phyloP scores from a whole-genome alignment of 2,113 vertebrate genomes.

The Ophiodon elongatus region DNA sequence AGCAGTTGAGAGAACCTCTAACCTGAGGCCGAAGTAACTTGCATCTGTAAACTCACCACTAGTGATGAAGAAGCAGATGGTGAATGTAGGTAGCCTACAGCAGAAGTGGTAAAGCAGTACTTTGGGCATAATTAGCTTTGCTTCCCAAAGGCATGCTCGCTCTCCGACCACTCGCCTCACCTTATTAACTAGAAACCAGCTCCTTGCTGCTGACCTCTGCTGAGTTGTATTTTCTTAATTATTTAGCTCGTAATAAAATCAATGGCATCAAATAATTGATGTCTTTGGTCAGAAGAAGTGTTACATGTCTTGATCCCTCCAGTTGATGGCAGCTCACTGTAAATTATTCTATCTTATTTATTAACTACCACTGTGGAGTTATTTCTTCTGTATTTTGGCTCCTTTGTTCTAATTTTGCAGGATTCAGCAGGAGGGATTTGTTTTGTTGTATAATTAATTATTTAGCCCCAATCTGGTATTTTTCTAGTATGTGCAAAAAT shows the following conservation, averaged over 20 bases:
- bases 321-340: not conserved
- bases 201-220: constrained; percentile 45
- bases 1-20: constrained; percentile 22
- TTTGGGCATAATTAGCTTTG: constrained; percentile 30
- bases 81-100: constrained; percentile 11
- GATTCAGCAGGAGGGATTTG: not conserved
- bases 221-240: constrained; percentile 8
- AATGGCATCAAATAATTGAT: constrained; percentile 3
- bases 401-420: not conserved
- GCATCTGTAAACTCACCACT: constrained; percentile 10
- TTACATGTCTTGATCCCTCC: not conserved
- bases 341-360: not conserved
- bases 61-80: constrained; percentile 38
- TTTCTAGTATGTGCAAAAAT: not conserved
- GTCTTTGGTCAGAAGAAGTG: not conserved
- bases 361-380: not conserved
- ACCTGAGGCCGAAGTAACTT: constrained; percentile 26
- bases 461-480: not conserved
- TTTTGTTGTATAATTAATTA: not conserved
- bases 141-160: not conserved
- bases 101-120: constrained; percentile 24
- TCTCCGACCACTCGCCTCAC: not conserved
- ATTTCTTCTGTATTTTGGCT: constrained; percentile 18
- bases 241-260: constrained; percentile 23
- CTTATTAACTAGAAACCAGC: constrained; percentile 26